These are phyloP conservation scores for Anas platyrhynchos DNA, from an alignment of 2,113 vertebrate genomes.

Conservation along the genomic window DNA sequence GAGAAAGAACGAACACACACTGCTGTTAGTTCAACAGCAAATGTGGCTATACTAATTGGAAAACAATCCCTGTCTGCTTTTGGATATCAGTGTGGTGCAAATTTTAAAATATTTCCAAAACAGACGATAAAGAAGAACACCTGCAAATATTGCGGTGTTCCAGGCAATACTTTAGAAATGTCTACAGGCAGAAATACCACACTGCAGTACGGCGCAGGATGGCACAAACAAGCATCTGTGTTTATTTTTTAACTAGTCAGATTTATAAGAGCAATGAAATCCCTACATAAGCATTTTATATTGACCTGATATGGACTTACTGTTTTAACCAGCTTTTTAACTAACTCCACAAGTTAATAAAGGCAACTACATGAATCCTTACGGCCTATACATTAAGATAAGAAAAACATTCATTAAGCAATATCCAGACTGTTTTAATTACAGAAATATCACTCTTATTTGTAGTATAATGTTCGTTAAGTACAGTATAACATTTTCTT, in stretches of 20 bases:
- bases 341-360: slow-evolving; percentile 72
- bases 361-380: slow-evolving; percentile 71
- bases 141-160: background rate
- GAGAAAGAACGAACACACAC: background rate
- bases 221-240: slow-evolving; percentile 67
- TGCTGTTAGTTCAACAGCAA: slow-evolving; percentile 6
- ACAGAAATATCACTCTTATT: slow-evolving; percentile 77
- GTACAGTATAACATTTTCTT: slow-evolving; percentile 76
- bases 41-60: slow-evolving; percentile 4
- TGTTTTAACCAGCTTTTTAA: slow-evolving; percentile 72
- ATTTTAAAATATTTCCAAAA: slow-evolving; percentile 38
- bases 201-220: slow-evolving; percentile 28
- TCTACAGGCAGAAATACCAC: slow-evolving; percentile 40
- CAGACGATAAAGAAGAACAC: background rate
- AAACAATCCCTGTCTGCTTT: background rate
- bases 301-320: slow-evolving; percentile 69
- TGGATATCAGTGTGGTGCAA: slow-evolving; percentile 19
- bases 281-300: slow-evolving; percentile 66
- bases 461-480: slow-evolving; percentile 72
- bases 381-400: slow-evolving; percentile 69
- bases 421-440: slow-evolving; percentile 78
- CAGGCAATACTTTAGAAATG: slow-evolving; percentile 8
- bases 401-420: slow-evolving; percentile 76
- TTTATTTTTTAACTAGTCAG: slow-evolving; percentile 63
- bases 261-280: slow-evolving; percentile 66